phyloP scores from a whole-genome alignment of 2,113 vertebrate genomes.

The Seriola dumerili region DNA sequence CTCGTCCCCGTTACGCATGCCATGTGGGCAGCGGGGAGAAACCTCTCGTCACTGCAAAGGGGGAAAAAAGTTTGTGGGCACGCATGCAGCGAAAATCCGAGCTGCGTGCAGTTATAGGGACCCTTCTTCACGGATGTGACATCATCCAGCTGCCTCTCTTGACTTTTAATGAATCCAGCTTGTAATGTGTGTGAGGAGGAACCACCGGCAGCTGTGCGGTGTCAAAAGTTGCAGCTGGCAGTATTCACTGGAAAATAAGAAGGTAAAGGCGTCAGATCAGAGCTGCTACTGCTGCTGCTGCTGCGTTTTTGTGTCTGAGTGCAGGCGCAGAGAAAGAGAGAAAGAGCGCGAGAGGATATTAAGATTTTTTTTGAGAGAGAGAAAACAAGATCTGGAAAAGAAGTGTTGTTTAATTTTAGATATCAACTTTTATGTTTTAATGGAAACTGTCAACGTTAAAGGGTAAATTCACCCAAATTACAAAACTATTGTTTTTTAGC shows the following conservation, averaged over 20 bases:
- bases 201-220: constrained; percentile 52
- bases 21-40: constrained; percentile 61
- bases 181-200: constrained; percentile 16
- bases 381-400: neutral
- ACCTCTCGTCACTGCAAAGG: constrained; percentile 32
- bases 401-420: too few species aligned
- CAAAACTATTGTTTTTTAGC: neutral
- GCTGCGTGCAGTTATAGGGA: constrained; percentile 44
- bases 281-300: constrained; percentile 33
- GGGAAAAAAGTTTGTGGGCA: constrained; percentile 84
- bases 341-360: neutral
- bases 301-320: constrained; percentile 20
- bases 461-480: neutral
- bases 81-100: constrained; percentile 42
- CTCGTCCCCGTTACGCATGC: constrained; percentile 72
- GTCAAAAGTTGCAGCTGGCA: constrained; percentile 73
- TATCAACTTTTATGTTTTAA: neutral
- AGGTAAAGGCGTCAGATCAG: constrained; percentile 11
- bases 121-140: constrained; percentile 88
- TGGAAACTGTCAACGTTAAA: neutral
- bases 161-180: constrained; percentile 46
- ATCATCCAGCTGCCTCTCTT: constrained; percentile 80
- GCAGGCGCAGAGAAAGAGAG: constrained; percentile 2
- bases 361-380: too few species aligned
- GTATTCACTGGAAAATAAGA: constrained; percentile 36